Evolutionary conservation across 2,113 vertebrate species (phyloP).

Genomic region (Platysteira castanea): DNA sequence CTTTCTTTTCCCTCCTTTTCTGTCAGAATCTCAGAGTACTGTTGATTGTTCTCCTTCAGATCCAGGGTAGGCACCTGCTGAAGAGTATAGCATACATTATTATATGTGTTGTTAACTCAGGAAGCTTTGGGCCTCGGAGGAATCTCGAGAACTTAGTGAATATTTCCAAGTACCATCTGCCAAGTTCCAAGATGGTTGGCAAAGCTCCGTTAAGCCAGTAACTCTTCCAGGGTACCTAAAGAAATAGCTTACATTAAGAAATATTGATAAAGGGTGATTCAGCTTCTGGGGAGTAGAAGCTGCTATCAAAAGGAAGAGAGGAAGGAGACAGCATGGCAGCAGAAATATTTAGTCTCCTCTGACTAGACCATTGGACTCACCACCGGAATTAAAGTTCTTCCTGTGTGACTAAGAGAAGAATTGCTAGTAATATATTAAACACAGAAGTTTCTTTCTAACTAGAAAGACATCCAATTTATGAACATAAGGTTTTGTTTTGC

Average conservation of each 20-base stretch:
- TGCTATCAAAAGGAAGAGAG: not conserved
- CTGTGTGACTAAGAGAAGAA: not conserved
- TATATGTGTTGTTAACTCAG: not conserved
- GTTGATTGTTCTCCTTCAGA: not conserved
- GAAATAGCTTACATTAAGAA: not conserved
- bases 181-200: not conserved
- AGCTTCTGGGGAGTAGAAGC: not conserved
- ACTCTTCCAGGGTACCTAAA: not conserved
- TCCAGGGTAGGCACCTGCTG: accelerated
- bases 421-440: not conserved
- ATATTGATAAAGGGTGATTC: not conserved
- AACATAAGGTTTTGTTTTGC: not conserved
- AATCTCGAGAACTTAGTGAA: not conserved
- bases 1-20: not conserved
- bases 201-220: not conserved
- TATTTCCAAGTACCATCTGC: not conserved
- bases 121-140: not conserved
- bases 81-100: not conserved
- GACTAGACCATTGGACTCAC: not conserved
- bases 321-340: not conserved
- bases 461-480: not conserved
- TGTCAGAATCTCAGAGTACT: not conserved
- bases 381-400: not conserved
- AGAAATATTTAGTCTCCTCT: not conserved
- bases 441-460: not conserved